Conservation (phyloP, 1,140 invertebrate genomes). For the Macrostomum lignano region DNA sequence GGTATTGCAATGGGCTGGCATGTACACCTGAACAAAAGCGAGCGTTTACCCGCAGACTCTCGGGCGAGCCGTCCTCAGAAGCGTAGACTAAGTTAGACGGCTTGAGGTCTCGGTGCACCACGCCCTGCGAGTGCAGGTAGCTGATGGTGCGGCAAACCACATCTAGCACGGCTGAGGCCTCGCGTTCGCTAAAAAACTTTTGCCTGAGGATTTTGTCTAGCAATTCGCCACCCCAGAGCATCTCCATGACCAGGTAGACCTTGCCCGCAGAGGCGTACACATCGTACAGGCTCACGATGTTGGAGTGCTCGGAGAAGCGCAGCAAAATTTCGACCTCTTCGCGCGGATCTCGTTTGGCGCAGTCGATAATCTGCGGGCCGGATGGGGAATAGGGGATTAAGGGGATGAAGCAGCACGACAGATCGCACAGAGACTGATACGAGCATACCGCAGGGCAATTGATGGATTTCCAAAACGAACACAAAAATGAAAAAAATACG, state of each 20-base stretch:
- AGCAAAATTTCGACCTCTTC: constrained; percentile 91
- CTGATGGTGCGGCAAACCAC: constrained; percentile 57
- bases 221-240: constrained; percentile 67
- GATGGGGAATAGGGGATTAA: no score
- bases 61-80: constrained; percentile 41
- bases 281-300: constrained; percentile 57
- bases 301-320: constrained; percentile 66
- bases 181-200: constrained; percentile 55
- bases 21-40: no score
- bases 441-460: no score
- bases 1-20: no score
- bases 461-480: no score
- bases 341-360: constrained; percentile 60
- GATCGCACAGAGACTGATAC: background rate
- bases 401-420: background rate
- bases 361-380: constrained; percentile 51
- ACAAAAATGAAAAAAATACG: constrained; percentile 1
- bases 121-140: constrained; percentile 69
- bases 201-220: constrained; percentile 62
- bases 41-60: no score
- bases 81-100: constrained; percentile 87
- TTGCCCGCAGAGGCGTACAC: constrained; percentile 60
- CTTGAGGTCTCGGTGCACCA: constrained; percentile 71
- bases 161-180: constrained; percentile 58
- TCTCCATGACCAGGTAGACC: constrained; percentile 68